Conservation (phyloP, 2,797 vertebrate genomes). For the Myotis vivesi region DNA sequence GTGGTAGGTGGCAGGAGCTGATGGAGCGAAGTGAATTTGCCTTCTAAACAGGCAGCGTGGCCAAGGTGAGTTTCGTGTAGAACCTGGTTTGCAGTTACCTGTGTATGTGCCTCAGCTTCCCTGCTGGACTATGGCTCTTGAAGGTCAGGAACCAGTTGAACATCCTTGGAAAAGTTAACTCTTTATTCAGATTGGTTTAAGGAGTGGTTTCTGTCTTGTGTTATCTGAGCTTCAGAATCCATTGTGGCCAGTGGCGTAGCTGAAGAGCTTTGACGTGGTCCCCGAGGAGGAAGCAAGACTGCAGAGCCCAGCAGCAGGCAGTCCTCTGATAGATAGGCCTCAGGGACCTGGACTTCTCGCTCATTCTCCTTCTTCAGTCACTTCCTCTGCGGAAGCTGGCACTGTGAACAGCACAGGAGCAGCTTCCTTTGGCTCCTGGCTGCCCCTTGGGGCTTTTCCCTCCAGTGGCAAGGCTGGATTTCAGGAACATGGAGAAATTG, state of each 20-base stretch:
- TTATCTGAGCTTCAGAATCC: not conserved
- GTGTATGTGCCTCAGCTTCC: not conserved
- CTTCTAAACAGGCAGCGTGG: not conserved
- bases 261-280: not conserved
- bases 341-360: not conserved
- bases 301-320: not conserved
- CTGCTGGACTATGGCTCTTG: not conserved
- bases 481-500: not conserved
- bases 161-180: not conserved
- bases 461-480: not conserved
- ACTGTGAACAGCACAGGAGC: too few relatives aligned
- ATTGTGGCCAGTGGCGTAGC: not conserved
- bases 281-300: not conserved
- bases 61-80: not conserved
- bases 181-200: not conserved
- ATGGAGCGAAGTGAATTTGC: not conserved
- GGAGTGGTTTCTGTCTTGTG: not conserved
- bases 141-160: not conserved
- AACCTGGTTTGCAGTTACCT: not conserved
- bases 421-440: not conserved
- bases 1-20: not conserved
- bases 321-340: too few relatives aligned
- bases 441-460: not conserved
- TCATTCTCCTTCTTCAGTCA: not conserved
- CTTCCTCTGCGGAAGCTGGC: not conserved